Evolutionary conservation across 2,797 vertebrate genomes (phyloP), one percentile per base, ranked within the genome.

Genomic region (Eulemur rubriventer): DNA sequence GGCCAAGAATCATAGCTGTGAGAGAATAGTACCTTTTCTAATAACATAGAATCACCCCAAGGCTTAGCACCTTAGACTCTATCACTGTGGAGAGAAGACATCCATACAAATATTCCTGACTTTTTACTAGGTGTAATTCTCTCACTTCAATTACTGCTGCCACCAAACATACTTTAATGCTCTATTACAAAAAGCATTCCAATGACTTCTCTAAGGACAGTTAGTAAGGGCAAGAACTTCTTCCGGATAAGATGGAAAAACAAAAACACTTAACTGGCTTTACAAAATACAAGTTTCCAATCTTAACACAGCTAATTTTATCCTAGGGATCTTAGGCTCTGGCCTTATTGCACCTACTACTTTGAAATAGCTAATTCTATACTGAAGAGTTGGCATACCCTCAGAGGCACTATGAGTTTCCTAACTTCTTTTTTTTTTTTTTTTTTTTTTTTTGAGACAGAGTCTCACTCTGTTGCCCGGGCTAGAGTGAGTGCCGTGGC

Each of bases 271-370:
- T 52, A 69, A 11, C 24, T 75, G 89, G 20, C 43, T 75, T 90
- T 93, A 90, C 12, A 50, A 95, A 94, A 79, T 26, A 52, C 5
- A 84, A 59, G 38, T 92, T 83, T 82, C 50, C 89, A 35, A 81
- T 85, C 33, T 22, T 95, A 90, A 63, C n/a, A 84, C 22, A 85
- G 33, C 61, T 96, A 81, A 89, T 72, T 92, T 89, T 43, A 48
- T 85, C 63, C 43, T 57, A 61, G 50, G 30, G 57, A 43, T 61
- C 83, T 67, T 72, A 65, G 55, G 48, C 41, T 89, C 20, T 48
- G 8, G 4, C 67, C 33, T 89, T 76, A 87, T 0, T 46, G 12
- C 10, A 92, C 13, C 57, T 91, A 57, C 4, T 87, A 73, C 81
- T 93, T 76, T 95, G 63, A 86, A 85, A 76, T 20, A 65, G 59